Base-by-base conservation (phyloP, 2,113 vertebrate genomes). In the Erinaceus europaeus region DNA sequence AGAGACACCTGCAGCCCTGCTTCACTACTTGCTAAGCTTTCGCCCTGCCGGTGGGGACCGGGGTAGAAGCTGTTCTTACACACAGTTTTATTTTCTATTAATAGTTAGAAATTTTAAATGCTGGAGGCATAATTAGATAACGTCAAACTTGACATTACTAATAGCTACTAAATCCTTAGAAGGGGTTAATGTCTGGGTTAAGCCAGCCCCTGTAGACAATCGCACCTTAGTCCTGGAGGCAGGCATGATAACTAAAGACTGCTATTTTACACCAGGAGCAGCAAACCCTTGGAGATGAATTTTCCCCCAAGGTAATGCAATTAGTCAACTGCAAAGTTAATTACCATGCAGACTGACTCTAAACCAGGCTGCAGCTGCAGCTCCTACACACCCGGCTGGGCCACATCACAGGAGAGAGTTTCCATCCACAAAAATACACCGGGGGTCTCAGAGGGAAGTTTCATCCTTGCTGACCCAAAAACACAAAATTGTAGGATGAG, bases 111-210 rank as follows among this genome's bases (percentile, higher is more conserved):
- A n/a, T n/a, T n/a, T n/a, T n/a, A n/a, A n/a, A n/a, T n/a, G n/a
- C n/a, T 7, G 29, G 44, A 6, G 32, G 4, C 29, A 44, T 1
- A 3, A 18, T 27, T 42, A 34, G 57, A 23, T 61, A 46, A 32
- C 12, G 50, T 1, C 29, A 42, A 21, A 21, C 44, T 20, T 29
- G 67, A 34, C 38, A 62, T 4, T 29, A 23, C 15, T 10, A 72
- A 34, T 0, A 4, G 21, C 32, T 38, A 9, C 42, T 23, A 4
- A 42, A 25, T 17, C 12, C 9, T 29, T 32, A 7, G 0, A 5
- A 20, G 36, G 4, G 40, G 5, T 36, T 6, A 6, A 18, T 4
- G 6, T 36, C 52, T 32, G 34, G 17, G 10, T 55, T 68, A 40
- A 36, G 59, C 11, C 6, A 4, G 3, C 32, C 4, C 18, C 23